Percentiles rank a stretch among this genome's conserved stretches.
phyloP scores from a whole-genome alignment of 2,113 vertebrate species.

The Macroglossus sobrinus region DNA sequence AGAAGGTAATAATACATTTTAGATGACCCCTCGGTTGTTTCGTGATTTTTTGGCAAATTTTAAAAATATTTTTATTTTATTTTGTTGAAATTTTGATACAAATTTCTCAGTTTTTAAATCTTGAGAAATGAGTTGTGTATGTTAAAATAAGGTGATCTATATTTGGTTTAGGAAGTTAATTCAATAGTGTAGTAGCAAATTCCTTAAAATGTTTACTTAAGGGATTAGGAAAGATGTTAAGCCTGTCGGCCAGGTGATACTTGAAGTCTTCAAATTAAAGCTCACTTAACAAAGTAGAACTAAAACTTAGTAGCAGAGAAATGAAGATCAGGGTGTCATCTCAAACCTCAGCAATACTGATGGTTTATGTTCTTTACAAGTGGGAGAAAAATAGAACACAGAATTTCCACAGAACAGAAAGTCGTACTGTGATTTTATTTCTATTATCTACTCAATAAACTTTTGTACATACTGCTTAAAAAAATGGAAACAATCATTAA shows the following conservation, averaged over 20 bases:
- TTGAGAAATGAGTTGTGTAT: not conserved
- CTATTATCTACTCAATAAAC: not conserved
- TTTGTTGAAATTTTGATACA: not conserved
- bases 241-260: not conserved
- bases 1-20: not conserved
- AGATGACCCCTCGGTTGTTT: not conserved
- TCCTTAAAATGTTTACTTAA: not conserved
- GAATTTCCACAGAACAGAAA: not conserved
- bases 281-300: not conserved
- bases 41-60: not conserved
- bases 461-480: not conserved
- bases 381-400: not conserved
- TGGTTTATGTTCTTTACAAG: not conserved
- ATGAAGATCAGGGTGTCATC: not conserved
- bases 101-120: not conserved
- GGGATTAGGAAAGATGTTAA: not conserved
- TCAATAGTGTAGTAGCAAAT: not conserved
- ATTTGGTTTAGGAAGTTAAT: not conserved
- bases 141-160: not conserved
- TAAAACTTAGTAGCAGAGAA: not conserved
- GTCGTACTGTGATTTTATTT: not conserved
- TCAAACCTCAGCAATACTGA: not conserved
- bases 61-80: not conserved
- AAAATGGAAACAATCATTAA: not conserved
- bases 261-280: not conserved